Evolutionary conservation across 2,888 invertebrate genomes (phyloP), one percentile per base, ranked within the genome.

Genomic region (Galeopsomyia nigrocyanea): DNA sequence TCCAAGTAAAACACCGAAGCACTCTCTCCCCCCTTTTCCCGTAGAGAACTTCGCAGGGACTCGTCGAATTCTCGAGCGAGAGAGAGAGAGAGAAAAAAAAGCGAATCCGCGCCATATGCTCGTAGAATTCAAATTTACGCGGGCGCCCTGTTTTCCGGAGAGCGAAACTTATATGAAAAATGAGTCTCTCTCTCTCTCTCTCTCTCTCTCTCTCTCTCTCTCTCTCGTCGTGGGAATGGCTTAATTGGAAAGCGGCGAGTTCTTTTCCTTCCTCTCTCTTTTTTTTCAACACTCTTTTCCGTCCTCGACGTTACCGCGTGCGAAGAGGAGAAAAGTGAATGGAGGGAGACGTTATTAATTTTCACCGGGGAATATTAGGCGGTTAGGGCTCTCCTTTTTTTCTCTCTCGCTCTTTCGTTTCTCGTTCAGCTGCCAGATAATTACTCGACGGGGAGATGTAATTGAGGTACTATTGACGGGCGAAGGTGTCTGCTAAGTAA

Each of bases 71-170:
- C 22, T 26, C 14, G 53, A 21, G 55, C 10, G 17, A 14, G 22
- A 61, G 60, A 22, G 57, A 51, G 67, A 49, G 22, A 49, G n/a
- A 47, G 13, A 49, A 39, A n/a, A 13, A 14, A 46, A 39, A n/a
- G 57, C 19, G 57, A 46, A 14, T 56, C 26, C 21, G 21, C 26
- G n/a, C 26, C 26, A 26, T 26, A n/a, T 56, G 56, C 56, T 16
- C 56, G 56, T 14, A 81, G 83, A 84, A 84, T 84, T 84, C 82
- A 84, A 84, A 85, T 84, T 84, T 83, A 83, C 82, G 78, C 80
- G 77, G 79, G 77, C 62, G 17, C 19, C 53, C 68, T 71, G 65
- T 71, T 74, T 74, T 74, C 68, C 56, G 17, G 14, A 66, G 21
- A 19, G 10, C 61, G 46, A 81, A 83, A 83, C 79, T 82, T 81